Base-by-base conservation (phyloP, 37 sponge, comb jelly and placozoan species). In the Tethya wilhelma region DNA sequence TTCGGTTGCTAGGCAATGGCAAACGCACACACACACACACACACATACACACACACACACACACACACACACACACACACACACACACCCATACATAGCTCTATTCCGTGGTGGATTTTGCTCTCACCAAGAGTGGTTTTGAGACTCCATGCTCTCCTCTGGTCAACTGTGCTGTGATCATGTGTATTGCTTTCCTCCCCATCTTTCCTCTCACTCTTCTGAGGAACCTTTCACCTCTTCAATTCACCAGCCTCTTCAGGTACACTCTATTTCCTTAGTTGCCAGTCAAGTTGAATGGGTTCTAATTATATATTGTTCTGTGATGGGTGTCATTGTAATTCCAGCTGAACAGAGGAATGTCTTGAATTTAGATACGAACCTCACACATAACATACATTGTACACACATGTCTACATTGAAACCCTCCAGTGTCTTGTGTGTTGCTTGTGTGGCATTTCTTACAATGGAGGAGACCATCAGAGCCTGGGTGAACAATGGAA, bases 201-300 rank as follows among this genome's bases (percentile, higher is more conserved):
- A 64, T 93, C 58, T 89, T 93, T 39, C 94, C 94, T 3, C 36
- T 93, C 26, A 80, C 73, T 32, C 83, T 89, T 30, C 78, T 93
- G 25, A 56, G 86, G 4, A 79, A 86, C 33, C 73, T 93, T 14
- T 70, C 86, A 7, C 86, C 86, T 19, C 58, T 93, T 5, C 84
- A 89, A 55, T 79, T 82, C 58, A 89, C 86, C 45, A 89, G 87
- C 63, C 59, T 64, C 33, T 63, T 79, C 9, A 85, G 94, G 87
- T 93, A 20, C 45, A 62, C 3, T 19, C 29, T 9, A 40, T 6
- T 9, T 8, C 9, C 0, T 1, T 6, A 1, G 64, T 25, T 32
- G 37, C 8, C 37, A 56, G 22, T 2, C 1, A 56, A 29, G n/a
- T 19, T 68, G 4, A n/a, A n/a, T n/a, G n/a, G n/a, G n/a, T n/a